These are phyloP conservation scores for Megalops cyprinoides DNA, from an alignment of 2,797 vertebrate genomes.

Conservation along the genomic window DNA sequence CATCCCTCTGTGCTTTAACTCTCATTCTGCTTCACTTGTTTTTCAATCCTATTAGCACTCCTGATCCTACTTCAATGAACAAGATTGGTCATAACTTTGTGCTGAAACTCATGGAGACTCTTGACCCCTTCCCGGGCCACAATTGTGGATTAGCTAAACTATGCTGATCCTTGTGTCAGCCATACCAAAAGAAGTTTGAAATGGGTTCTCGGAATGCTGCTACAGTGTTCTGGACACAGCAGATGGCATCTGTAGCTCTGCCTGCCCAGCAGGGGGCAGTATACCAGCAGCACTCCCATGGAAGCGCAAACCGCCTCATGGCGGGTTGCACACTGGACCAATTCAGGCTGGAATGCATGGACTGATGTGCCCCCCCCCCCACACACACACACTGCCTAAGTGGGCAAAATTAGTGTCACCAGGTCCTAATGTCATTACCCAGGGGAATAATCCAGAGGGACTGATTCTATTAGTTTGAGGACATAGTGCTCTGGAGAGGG, in stretches of 20 bases:
- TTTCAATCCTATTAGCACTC: too few species aligned
- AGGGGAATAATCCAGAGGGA: slow-evolving; percentile 69
- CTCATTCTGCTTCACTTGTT: too few species aligned
- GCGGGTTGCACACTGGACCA: slow-evolving; percentile 22
- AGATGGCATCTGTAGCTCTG: neutral
- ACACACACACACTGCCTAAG: slow-evolving; percentile 52
- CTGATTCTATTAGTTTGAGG: slow-evolving; percentile 75
- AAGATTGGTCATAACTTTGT: too few species aligned
- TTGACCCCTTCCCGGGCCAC: too few species aligned
- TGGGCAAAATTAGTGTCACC: slow-evolving; percentile 77
- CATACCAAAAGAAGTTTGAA: neutral
- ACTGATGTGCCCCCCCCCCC: slow-evolving; percentile 37
- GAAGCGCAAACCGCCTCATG: too few species aligned
- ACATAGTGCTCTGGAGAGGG: slow-evolving; percentile 65
- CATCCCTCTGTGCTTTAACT: too few species aligned
- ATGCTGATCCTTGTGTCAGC: neutral
- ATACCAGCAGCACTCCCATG: slow-evolving; percentile 41
- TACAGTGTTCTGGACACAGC: neutral
- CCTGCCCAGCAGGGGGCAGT: slow-evolving; percentile 53
- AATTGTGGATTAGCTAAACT: neutral
- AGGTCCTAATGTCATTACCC: slow-evolving; percentile 77
- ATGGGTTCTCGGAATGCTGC: neutral
- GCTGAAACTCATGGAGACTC: too few species aligned
- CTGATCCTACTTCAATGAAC: too few species aligned
- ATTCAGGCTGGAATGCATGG: slow-evolving; percentile 38